Conservation (phyloP, 1,140 invertebrate species). For the Caenorhabditis inopinata region DNA sequence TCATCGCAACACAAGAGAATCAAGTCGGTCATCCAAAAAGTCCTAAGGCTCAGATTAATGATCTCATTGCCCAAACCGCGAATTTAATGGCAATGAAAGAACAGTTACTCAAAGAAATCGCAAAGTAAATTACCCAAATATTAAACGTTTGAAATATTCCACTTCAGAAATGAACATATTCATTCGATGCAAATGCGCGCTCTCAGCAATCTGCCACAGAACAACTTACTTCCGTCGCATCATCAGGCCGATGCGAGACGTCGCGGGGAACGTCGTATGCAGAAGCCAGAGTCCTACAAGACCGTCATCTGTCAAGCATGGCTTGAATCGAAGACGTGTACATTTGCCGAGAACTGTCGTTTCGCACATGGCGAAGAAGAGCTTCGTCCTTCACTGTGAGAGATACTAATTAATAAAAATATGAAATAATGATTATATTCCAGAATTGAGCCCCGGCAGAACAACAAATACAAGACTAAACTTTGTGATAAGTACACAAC, state of each 20-base stretch:
- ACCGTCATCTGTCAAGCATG: constrained; percentile 60
- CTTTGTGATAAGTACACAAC: constrained; percentile 61
- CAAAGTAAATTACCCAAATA: neutral
- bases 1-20: no score
- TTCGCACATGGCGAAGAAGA: constrained; percentile 57
- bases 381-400: constrained; percentile 53
- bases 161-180: neutral
- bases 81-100: neutral
- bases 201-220: neutral
- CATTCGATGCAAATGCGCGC: neutral
- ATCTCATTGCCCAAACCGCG: neutral
- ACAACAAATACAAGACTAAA: constrained; percentile 59
- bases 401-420: neutral
- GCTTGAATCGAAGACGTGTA: constrained; percentile 52
- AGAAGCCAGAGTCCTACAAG: constrained; percentile 56
- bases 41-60: neutral
- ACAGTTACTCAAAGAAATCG: neutral
- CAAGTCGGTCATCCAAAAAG: no score
- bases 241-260: neutral
- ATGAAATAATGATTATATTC: neutral
- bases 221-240: neutral
- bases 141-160: no score
- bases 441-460: constrained; percentile 49
- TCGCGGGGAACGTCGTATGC: neutral
- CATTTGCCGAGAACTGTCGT: constrained; percentile 58